These are phyloP conservation scores for Torymus auratus DNA, from an alignment of 2,888 invertebrate species.

Conservation along the genomic window DNA sequence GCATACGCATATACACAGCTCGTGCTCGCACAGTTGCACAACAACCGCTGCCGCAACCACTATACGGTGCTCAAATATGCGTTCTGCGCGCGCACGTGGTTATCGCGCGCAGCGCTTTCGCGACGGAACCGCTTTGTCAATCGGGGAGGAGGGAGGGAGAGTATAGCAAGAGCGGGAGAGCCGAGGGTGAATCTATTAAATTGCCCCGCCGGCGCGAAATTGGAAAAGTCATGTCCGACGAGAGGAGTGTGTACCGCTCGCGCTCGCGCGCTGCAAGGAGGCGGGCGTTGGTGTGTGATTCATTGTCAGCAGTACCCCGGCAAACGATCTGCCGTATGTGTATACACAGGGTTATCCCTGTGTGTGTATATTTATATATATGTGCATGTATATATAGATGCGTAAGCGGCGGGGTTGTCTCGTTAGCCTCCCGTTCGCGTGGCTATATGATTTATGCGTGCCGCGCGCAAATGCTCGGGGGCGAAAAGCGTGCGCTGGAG, in stretches of 20 bases:
- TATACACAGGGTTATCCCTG: neutral
- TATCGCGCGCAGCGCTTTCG: neutral
- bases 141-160: neutral
- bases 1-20: neutral
- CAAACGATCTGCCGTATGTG: neutral
- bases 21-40: no score
- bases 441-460: slow-evolving; percentile 38
- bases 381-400: neutral
- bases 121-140: slow-evolving; percentile 10
- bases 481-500: neutral
- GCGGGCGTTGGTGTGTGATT: slow-evolving; percentile 10
- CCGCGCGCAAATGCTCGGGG: slow-evolving; percentile 15
- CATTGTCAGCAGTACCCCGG: neutral
- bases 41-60: no score
- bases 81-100: neutral
- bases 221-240: slow-evolving; percentile 32
- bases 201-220: slow-evolving; percentile 13
- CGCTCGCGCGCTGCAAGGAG: no score
- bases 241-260: no score
- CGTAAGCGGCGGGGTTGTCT: slow-evolving; percentile 11
- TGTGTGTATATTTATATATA: neutral
- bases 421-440: slow-evolving; percentile 31
- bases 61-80: no score
- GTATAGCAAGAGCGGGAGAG: no score
- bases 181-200: slow-evolving; percentile 28